Percentiles rank a stretch among this genome's conserved stretches.
These are phyloP conservation scores for Trissoscelio sp. DNA, from an alignment of 2,888 invertebrate genomes.

Conservation along the genomic window DNA sequence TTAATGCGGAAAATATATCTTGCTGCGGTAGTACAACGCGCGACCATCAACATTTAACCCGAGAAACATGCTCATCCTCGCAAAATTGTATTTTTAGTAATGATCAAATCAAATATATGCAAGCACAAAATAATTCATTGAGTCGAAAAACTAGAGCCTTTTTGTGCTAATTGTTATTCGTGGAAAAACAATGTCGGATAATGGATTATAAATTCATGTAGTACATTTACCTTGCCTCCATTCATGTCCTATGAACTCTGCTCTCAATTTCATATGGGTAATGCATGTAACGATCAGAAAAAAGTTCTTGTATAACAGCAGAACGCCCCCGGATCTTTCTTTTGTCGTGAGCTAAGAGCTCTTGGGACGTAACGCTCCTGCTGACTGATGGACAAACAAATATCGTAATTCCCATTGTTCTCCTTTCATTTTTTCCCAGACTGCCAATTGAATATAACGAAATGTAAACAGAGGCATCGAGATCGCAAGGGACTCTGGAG, in stretches of 20 bases:
- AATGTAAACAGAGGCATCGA: slow-evolving; percentile 81
- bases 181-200: slow-evolving; percentile 54
- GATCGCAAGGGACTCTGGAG: slow-evolving; percentile 74
- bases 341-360: slow-evolving; percentile 73
- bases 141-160: slow-evolving; percentile 1
- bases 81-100: slow-evolving; percentile 29
- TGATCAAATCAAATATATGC: slow-evolving; percentile 31
- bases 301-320: slow-evolving; percentile 64
- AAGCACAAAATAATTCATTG: slow-evolving; percentile 33
- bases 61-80: background rate
- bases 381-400: slow-evolving; percentile 81
- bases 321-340: slow-evolving; percentile 69
- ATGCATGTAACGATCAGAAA: slow-evolving; percentile 68
- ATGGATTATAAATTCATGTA: slow-evolving; percentile 51
- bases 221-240: slow-evolving; percentile 55
- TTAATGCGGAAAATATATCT: slow-evolving; percentile 54
- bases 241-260: slow-evolving; percentile 51
- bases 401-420: slow-evolving; percentile 83
- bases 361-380: slow-evolving; percentile 74
- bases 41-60: slow-evolving; percentile 6
- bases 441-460: slow-evolving; percentile 82
- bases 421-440: slow-evolving; percentile 75
- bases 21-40: slow-evolving; percentile 6
- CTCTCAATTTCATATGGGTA: slow-evolving; percentile 66
- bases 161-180: slow-evolving; percentile 12